phyloP scores from a whole-genome alignment of 2,113 vertebrate species.

The Chascanopsetta lugubris region DNA sequence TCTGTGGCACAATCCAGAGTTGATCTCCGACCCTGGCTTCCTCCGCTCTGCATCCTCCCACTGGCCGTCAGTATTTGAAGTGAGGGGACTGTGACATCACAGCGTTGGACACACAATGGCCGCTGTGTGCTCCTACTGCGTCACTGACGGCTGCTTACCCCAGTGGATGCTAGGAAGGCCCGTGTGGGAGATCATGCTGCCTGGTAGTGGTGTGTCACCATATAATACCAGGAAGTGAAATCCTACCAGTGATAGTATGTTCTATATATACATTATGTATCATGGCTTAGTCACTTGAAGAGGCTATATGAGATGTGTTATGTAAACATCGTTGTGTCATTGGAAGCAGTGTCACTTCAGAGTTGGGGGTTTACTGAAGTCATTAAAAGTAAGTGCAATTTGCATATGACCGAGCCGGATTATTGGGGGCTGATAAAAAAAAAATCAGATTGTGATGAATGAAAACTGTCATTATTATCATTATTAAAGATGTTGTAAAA shows the following conservation, averaged over 20 bases:
- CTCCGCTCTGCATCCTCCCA: conserved; percentile 63
- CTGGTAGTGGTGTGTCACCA: conserved; percentile 68
- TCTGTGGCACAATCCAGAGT: conserved; percentile 55
- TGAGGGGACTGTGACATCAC: conserved; percentile 71
- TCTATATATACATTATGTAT: conserved; percentile 4
- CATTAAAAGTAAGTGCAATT: too few species aligned
- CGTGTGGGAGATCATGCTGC: conserved; percentile 63
- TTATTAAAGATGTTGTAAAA: too few species aligned
- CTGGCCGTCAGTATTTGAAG: conserved; percentile 76
- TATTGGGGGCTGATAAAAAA: too few species aligned
- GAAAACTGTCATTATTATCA: too few species aligned
- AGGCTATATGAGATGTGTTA: conserved; percentile 8
- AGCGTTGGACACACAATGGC: conserved; percentile 72
- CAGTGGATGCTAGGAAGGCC: conserved; percentile 67
- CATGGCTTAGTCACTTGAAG: conserved; percentile 21
- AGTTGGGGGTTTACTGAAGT: not conserved
- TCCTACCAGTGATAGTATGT: not conserved
- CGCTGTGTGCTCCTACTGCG: conserved; percentile 69
- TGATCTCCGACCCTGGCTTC: conserved; percentile 65
- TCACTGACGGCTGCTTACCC: conserved; percentile 67
- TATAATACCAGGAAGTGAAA: conserved; percentile 65
- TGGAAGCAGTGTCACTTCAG: not conserved
- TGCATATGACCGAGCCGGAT: too few species aligned
- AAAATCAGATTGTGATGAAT: too few species aligned
- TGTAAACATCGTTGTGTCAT: conserved; percentile 9